Evolutionary conservation across 2,113 vertebrate genomes (phyloP).

Genomic region (Austrofundulus limnaeus): DNA sequence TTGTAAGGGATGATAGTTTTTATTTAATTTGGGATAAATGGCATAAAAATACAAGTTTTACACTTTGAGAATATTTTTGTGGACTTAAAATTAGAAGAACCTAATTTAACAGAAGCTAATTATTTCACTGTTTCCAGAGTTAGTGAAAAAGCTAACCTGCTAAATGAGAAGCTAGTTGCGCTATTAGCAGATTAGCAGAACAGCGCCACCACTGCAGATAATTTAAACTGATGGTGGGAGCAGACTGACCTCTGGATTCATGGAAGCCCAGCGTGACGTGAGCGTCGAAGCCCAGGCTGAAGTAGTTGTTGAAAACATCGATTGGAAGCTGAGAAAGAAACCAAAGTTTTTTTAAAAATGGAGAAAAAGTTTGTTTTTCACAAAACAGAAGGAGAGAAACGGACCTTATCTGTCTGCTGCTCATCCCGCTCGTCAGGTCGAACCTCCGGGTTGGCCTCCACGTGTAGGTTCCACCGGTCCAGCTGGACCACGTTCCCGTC

Average conservation of each 20-base stretch:
- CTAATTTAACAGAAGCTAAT: too few species aligned
- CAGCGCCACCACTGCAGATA: too few species aligned
- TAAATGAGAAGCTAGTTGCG: too few species aligned
- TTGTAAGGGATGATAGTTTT: too few species aligned
- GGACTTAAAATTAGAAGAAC: too few species aligned
- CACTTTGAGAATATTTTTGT: too few species aligned
- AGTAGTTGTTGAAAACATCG: conserved; percentile 98
- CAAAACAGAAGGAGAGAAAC: not conserved
- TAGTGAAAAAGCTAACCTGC: too few species aligned
- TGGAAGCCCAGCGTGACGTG: conserved; percentile 96
- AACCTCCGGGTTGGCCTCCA: conserved; percentile 80
- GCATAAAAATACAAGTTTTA: too few species aligned
- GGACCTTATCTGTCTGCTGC: conserved; percentile 85
- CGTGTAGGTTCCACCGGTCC: conserved; percentile 91
- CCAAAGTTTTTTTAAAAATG: not conserved
- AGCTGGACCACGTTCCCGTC: conserved; percentile 93
- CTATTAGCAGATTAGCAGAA: too few species aligned
- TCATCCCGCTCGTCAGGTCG: conserved; percentile 77
- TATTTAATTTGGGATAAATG: too few species aligned
- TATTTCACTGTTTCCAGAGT: too few species aligned
- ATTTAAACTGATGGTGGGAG: too few species aligned
- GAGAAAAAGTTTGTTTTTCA: not conserved
- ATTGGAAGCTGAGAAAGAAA: conserved; percentile 80
- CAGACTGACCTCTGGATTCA: conserved; percentile 88
- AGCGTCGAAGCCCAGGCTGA: conserved; percentile 95